Evolutionary conservation across 2,888 invertebrate species (phyloP).

Genomic region (Volucella zonaria): DNA sequence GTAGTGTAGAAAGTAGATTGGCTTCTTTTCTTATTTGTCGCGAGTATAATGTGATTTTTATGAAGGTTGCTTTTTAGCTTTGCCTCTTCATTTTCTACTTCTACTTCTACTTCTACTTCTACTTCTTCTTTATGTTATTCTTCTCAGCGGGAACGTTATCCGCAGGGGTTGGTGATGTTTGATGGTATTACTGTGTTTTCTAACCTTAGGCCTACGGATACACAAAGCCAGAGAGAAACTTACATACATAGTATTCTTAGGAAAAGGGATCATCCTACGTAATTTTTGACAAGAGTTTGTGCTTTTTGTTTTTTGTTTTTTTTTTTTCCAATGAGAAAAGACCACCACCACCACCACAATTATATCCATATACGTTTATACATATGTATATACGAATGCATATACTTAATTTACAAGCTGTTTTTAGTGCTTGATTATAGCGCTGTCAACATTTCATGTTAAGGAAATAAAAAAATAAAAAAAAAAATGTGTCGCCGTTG

Average conservation of each 20-base stretch:
- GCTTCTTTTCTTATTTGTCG: no score
- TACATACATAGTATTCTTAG: background rate
- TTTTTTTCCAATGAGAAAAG: background rate
- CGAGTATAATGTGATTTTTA: background rate
- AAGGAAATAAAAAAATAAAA: background rate
- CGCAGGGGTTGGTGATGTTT: background rate
- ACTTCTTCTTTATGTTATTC: background rate
- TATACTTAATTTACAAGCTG: no score
- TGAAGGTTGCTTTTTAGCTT: background rate
- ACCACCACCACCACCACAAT: background rate
- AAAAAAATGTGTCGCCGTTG: constrained; percentile 26
- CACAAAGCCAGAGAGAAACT: background rate
- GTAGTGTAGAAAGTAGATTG: background rate
- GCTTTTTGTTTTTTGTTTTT: background rate
- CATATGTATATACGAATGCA: background rate
- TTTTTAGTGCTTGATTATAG: background rate
- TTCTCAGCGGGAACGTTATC: no score
- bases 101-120: background rate
- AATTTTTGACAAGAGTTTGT: constrained; percentile 11
- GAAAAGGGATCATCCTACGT: background rate
- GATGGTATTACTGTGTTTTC: background rate
- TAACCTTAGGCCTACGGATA: background rate
- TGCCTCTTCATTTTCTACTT: no score
- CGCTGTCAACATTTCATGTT: constrained; percentile 6
- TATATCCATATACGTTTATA: background rate